Base-by-base conservation (phyloP, 37 sponge, comb jelly and placozoan species). In the Spongia lamella region DNA sequence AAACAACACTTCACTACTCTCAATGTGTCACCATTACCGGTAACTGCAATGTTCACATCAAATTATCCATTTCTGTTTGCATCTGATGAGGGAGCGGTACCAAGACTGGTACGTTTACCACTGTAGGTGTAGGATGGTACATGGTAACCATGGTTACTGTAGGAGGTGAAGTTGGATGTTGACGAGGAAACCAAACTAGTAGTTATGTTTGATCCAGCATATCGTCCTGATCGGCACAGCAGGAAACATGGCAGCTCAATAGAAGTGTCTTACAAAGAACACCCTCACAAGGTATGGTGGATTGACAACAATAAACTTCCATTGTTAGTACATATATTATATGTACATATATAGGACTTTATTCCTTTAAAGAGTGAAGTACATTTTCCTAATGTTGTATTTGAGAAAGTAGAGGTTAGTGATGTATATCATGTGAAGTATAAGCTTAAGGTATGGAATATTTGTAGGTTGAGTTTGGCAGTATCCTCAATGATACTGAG, bases 401-500 rank as follows among this genome's bases (percentile, higher is more conserved):
- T 97, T 68, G 84, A 88, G 21, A 56, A 61, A 13, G 38, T 33
- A 19, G 77, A 77, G 69, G 79, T 80, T 43, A 43, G 47, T 43
- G 47, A 43, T 13, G 47, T 9, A 43, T 13, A 43, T 43, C 9
- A 20, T 32, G 33, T 64, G 34, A 33, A 64, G 35, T 33, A 31
- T 64, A 64, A n/a, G n/a, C 36, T 33, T 64, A 35, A 29, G 33
- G 4, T 26, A 31, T 19, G 31, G 36, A 6, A 33, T 64, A 64
- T 64, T 64, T 31, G 36, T 64, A 75, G 80, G 66, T 97, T 52
- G 93, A 97, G 14, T 97, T 97, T 81, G 98, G 95, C 16, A 83
- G 93, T 55, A 89, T 97, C 50, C 80, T 97, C 57, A 94, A 97
- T 67, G 93, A 97, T 78, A 97, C 95, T n/a, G 98, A 97, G 75